Conservation (phyloP, 1,140 invertebrate species). For the Leptopilina boulardi region DNA sequence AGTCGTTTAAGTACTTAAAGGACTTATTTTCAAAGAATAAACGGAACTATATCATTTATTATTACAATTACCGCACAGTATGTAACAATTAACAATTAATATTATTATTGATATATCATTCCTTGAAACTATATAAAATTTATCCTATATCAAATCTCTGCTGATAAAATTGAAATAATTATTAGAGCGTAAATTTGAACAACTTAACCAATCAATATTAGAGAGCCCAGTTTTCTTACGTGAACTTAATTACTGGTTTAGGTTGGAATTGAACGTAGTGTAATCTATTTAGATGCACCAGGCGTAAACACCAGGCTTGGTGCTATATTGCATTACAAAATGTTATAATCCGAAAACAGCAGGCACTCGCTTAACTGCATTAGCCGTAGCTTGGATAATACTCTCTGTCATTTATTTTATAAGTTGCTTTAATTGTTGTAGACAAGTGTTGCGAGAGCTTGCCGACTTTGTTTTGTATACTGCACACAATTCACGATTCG, state of each 20-base stretch:
- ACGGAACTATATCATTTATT: no score
- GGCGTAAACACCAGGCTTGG: conserved; percentile 20
- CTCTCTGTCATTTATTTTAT: conserved; percentile 30
- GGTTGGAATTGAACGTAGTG: conserved; percentile 1
- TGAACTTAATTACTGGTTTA: conserved; percentile 30
- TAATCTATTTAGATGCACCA: conserved; percentile 28
- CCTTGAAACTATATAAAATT: no score
- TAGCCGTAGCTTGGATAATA: conserved; percentile 24
- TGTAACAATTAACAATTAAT: no score
- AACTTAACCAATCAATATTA: not conserved
- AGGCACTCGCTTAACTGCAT: conserved; percentile 15
- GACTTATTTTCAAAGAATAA: no score
- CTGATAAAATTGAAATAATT: not conserved
- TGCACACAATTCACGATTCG: conserved; percentile 14
- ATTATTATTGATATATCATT: no score
- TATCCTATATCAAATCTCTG: no score
- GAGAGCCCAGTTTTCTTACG: not conserved
- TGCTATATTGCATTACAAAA: not conserved
- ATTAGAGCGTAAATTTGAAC: not conserved
- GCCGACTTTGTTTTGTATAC: conserved; percentile 25
- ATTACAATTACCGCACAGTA: no score
- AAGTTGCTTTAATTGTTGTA: conserved; percentile 30
- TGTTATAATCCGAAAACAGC: conserved; percentile 1
- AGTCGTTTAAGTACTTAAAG: no score
- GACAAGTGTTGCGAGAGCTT: conserved; percentile 6